Percentiles rank a stretch among this genome's conserved stretches.
These are phyloP conservation scores for Heterodera filipjevi DNA, from an alignment of 2,888 invertebrate genomes.

Conservation along the genomic window DNA sequence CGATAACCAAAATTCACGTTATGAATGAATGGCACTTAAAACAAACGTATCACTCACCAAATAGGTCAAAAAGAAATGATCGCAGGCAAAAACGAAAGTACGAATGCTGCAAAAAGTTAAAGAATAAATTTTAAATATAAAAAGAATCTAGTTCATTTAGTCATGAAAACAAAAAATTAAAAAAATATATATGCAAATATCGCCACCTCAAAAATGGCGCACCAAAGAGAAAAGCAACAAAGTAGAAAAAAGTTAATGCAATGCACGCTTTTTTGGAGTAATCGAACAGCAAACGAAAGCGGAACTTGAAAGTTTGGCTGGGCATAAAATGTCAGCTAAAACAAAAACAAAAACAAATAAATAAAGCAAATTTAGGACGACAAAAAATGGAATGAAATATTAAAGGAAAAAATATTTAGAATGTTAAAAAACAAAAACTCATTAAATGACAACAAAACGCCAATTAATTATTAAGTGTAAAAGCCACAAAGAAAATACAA, in stretches of 20 bases:
- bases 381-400: too few relatives aligned
- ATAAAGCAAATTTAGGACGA: too few relatives aligned
- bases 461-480: too few relatives aligned
- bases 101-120: not conserved
- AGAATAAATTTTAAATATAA: not conserved
- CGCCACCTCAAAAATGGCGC: conserved; percentile 45
- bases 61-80: not conserved
- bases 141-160: too few relatives aligned
- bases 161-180: not conserved
- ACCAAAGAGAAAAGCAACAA: conserved; percentile 47
- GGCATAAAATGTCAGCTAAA: conserved; percentile 11
- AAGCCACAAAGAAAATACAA: too few relatives aligned
- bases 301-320: not conserved
- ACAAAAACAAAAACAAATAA: conserved; percentile 2
- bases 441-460: too few relatives aligned
- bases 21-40: too few relatives aligned
- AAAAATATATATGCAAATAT: not conserved
- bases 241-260: conserved; percentile 26
- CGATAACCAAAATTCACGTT: not conserved
- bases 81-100: not conserved
- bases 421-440: too few relatives aligned
- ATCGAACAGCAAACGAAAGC: not conserved
- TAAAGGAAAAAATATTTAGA: too few relatives aligned
- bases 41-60: too few relatives aligned
- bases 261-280: not conserved